These are phyloP conservation scores for Opisthograptis luteolata DNA, from an alignment of 2,888 invertebrate genomes.

Conservation along the genomic window DNA sequence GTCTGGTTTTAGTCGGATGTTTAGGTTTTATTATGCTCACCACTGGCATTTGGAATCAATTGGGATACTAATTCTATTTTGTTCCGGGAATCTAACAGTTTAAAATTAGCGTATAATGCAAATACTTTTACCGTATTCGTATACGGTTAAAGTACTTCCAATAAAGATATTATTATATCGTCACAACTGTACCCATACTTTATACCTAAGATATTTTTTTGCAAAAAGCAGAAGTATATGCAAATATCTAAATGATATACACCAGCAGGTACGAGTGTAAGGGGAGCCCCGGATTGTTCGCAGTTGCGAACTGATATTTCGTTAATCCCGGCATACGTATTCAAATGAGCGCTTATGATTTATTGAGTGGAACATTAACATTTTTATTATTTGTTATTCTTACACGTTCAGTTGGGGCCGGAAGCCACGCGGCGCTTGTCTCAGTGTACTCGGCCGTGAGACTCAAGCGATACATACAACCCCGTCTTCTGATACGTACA, in stretches of 20 bases:
- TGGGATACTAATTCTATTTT: too few relatives aligned
- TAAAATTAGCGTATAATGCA: too few relatives aligned
- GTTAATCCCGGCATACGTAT: conserved; percentile 81
- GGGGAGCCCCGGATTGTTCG: conserved; percentile 51
- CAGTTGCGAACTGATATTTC: conserved; percentile 72
- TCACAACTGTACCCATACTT: too few relatives aligned
- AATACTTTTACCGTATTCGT: too few relatives aligned
- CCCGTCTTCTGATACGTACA: conserved; percentile 57
- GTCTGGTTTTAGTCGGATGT: too few relatives aligned
- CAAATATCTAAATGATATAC: conserved; percentile 62
- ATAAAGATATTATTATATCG: conserved; percentile 1
- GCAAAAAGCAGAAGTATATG: conserved; percentile 61
- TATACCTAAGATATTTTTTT: conserved; percentile 24
- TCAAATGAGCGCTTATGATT: conserved; percentile 84
- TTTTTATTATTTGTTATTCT: conserved; percentile 86
- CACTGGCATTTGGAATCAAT: too few relatives aligned
- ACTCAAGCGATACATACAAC: conserved; percentile 64
- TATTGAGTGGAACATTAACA: conserved; percentile 85
- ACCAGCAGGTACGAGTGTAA: conserved; percentile 48
- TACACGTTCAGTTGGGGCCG: conserved; percentile 80
- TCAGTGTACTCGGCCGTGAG: conserved; percentile 81
- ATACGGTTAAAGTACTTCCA: background rate
- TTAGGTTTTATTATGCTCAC: too few relatives aligned
- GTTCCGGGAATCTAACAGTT: too few relatives aligned
- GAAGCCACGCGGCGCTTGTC: conserved; percentile 83